These are phyloP conservation scores for Apolygus lucorum DNA, from an alignment of 1,140 invertebrate genomes.

Conservation along the genomic window DNA sequence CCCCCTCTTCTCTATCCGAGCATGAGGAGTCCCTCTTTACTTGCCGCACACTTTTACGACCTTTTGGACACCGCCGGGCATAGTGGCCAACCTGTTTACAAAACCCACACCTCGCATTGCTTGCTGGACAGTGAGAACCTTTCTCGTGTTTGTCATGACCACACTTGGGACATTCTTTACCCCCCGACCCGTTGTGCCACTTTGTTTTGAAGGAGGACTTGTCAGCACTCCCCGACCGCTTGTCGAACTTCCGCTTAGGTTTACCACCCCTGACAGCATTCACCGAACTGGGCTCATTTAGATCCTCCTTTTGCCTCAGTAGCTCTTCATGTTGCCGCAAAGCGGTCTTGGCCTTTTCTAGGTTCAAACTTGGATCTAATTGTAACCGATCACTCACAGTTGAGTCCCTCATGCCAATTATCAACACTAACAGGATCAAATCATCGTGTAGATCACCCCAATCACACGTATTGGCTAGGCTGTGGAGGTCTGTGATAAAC, in stretches of 20 bases:
- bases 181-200: neutral
- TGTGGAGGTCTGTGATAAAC: neutral
- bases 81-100: neutral
- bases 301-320: neutral
- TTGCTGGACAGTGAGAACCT: neutral
- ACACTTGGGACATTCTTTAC: neutral
- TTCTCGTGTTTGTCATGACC: neutral
- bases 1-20: too few species aligned
- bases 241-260: neutral
- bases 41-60: neutral
- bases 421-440: neutral
- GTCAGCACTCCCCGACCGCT: too few species aligned
- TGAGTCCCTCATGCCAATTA: neutral
- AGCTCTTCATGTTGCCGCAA: neutral
- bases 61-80: neutral
- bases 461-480: neutral
- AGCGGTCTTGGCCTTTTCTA: neutral
- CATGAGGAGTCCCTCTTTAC: too few species aligned
- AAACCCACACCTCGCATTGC: neutral
- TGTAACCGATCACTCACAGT: neutral
- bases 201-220: neutral
- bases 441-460: neutral
- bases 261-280: neutral
- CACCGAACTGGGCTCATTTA: neutral
- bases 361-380: neutral